Evolutionary conservation across 1,140 invertebrate species (phyloP).

Genomic region (Eriosoma lanigerum): DNA sequence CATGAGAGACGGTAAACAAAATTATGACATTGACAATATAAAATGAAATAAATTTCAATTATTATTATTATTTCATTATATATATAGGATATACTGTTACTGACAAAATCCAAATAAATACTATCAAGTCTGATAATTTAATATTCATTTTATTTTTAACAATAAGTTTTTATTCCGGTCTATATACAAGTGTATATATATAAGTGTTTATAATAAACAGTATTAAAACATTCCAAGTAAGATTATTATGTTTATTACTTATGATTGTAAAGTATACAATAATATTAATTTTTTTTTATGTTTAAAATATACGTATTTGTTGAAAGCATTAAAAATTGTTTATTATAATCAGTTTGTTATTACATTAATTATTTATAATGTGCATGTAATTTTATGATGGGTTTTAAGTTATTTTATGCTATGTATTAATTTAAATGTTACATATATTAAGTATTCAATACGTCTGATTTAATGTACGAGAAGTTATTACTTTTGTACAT

Average conservation of each 20-base stretch:
- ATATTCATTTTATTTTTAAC: background rate
- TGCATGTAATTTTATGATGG: too few relatives aligned
- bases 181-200: too few relatives aligned
- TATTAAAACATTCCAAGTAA: conserved; percentile 42
- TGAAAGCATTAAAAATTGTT: conserved; percentile 3
- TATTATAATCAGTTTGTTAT: background rate
- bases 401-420: too few relatives aligned
- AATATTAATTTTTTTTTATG: conserved; percentile 41
- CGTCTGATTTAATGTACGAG: too few relatives aligned
- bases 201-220: conserved; percentile 27
- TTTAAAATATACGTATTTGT: conserved; percentile 40
- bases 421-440: too few relatives aligned
- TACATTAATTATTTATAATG: too few relatives aligned
- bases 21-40: conserved; percentile 34
- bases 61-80: conserved; percentile 10
- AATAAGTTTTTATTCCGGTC: background rate
- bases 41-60: conserved; percentile 29
- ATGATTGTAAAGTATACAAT: background rate
- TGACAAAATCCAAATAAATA: background rate
- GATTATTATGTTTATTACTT: conserved; percentile 42
- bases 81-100: background rate
- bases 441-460: too few relatives aligned
- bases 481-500: too few relatives aligned
- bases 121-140: background rate
- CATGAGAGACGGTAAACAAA: background rate